These are phyloP conservation scores for Etia nguti DNA, from an alignment of 2,113 vertebrate species.

Conservation along the genomic window DNA sequence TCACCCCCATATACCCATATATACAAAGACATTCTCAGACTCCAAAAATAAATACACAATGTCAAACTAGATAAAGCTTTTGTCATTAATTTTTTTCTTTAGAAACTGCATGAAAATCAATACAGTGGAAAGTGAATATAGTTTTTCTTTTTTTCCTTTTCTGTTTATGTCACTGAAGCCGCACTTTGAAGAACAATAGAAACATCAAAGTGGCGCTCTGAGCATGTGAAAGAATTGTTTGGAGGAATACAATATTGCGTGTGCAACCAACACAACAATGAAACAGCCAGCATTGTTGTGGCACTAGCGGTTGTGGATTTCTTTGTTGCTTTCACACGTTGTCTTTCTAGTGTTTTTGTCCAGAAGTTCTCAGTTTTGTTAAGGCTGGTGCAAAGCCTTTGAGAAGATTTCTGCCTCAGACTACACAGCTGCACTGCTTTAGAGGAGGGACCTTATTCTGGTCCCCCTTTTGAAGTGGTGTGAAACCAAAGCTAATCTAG, in stretches of 20 bases:
- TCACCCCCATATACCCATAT: neutral
- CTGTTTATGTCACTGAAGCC: neutral
- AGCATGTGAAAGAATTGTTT: neutral
- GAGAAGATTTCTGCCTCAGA: neutral
- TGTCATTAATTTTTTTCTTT: neutral
- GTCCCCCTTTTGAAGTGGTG: neutral
- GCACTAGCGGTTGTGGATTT: neutral
- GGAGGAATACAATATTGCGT: neutral
- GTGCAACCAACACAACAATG: neutral
- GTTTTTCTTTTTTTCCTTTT: neutral
- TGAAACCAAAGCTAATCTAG: neutral
- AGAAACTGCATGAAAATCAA: neutral
- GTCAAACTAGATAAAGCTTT: neutral
- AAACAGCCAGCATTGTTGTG: neutral
- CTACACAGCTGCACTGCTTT: neutral
- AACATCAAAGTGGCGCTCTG: neutral
- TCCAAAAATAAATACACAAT: neutral
- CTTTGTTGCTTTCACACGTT: neutral
- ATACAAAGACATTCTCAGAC: neutral
- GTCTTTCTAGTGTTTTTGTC: neutral
- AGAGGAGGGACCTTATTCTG: neutral
- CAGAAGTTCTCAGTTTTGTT: neutral
- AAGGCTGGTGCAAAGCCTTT: neutral
- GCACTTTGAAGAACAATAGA: neutral
- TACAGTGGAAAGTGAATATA: neutral